phyloP scores from a whole-genome alignment of 2,888 invertebrate species.

The Parascotia fuliginaria region DNA sequence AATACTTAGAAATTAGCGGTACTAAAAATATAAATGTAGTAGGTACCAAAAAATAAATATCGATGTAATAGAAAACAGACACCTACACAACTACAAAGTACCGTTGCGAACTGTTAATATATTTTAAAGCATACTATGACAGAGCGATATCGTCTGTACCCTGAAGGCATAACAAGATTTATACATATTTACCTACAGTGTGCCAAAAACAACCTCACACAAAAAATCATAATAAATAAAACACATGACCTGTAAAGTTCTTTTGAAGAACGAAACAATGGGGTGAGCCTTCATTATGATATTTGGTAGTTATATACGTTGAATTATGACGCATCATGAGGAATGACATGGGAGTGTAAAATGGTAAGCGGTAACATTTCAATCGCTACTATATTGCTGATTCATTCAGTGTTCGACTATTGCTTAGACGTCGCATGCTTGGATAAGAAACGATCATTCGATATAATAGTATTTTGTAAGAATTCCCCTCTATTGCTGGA shows the following conservation, averaged over 20 bases:
- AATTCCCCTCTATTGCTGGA: no score
- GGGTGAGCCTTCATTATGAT: conserved; percentile 37
- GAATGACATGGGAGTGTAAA: conserved; percentile 49
- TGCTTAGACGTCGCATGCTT: conserved; percentile 20
- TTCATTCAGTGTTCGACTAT: conserved; percentile 46
- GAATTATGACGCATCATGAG: conserved; percentile 39
- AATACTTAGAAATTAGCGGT: no score
- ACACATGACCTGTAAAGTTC: conserved; percentile 31
- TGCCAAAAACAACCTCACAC: conserved; percentile 9
- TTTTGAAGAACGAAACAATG: conserved; percentile 42
- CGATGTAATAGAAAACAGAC: no score
- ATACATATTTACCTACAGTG: neutral
- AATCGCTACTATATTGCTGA: conserved; percentile 54
- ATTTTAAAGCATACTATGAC: no score
- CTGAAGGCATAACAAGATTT: no score
- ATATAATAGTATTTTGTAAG: no score
- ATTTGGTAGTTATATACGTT: conserved; percentile 40
- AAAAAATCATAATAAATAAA: conserved; percentile 28
- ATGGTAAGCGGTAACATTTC: conserved; percentile 57
- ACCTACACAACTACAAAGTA: no score
- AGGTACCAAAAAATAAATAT: no score
- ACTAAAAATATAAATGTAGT: no score
- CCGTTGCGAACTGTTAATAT: no score
- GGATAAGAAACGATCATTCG: conserved; percentile 41
- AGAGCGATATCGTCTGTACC: no score